Base-by-base conservation (phyloP, 30 jellyfish, hydroid and myxozoan genomes). In the Aurelia sp. region DNA sequence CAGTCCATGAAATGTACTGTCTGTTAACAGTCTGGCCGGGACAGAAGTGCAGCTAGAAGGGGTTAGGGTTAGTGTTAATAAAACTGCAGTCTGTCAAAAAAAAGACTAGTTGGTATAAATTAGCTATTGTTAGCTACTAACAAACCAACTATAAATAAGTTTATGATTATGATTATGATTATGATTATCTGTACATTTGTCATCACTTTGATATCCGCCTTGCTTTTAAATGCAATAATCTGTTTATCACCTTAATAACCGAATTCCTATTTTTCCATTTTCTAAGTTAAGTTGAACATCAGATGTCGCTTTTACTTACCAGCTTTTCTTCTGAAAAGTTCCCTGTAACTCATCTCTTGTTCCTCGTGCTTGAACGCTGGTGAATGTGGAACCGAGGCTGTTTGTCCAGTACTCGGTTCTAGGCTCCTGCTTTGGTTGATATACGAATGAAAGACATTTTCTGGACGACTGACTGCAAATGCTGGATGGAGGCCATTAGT, bases 1-100 rank as follows among this genome's bases (percentile, higher is more conserved):
- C 99, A 35, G 93, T 89, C 99, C 97, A 94, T 61, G 97, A 80
- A 71, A 94, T 94, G 86, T 88, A 94, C 74, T 89, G 99, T 21
- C 74, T 89, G 99, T 21, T 83, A 97, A 52, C 99, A 94, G 51
- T 94, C 99, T 21, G 92, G 89, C 74, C 88, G 97, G 62, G 99
- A 94, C 61, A 94, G 81, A 41, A 94, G 62, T 13, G 99, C 99
- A 16, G 89, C 99, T 13, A 94, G 92, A 61, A 88, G 88, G 33
- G 33, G 33, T 27, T 27, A 27, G 2, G 33, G 33, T 27, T 27
- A 27, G 33, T 1, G 33, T 27, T 27, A 27, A 27, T 37, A 37
- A 7, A 44, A 7, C 55, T 44, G 15, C 55, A 44, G 55, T 44
- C 55, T n/a, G n/a, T n/a, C n/a, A n/a, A n/a, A n/a, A n/a, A n/a